Conservation (phyloP, 2,113 vertebrate species). For the Gavialis gangeticus region DNA sequence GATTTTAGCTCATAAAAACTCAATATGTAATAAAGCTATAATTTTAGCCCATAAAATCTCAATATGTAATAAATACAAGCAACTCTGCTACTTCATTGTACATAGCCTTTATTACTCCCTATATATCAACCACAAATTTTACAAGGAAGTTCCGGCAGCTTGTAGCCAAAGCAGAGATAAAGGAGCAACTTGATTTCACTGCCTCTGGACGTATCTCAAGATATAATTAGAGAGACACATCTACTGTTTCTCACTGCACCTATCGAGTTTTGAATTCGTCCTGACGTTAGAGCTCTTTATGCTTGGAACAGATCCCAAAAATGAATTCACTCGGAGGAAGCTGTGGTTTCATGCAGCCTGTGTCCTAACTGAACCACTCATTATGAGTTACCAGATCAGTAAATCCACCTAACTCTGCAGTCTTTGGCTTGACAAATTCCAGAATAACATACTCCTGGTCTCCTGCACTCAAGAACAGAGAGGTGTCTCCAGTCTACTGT, state of each 20-base stretch:
- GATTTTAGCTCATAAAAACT: constrained; percentile 16
- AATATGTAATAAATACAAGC: background rate
- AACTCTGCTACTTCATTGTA: background rate
- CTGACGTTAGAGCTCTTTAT: constrained; percentile 28
- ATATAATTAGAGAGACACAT: background rate
- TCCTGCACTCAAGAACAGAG: background rate
- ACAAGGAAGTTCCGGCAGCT: constrained; percentile 33
- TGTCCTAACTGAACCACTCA: background rate
- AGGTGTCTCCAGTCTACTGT: background rate
- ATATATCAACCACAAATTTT: background rate
- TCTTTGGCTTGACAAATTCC: background rate
- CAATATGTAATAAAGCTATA: constrained; percentile 8
- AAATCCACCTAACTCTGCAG: constrained; percentile 20
- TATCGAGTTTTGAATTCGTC: constrained; percentile 27
- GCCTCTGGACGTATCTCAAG: background rate
- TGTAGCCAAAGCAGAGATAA: constrained; percentile 15
- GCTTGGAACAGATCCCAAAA: background rate
- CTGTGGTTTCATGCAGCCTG: background rate
- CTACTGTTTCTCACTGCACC: background rate
- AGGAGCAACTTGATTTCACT: background rate
- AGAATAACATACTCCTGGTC: background rate
- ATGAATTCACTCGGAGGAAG: constrained; percentile 34
- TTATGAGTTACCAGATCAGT: constrained; percentile 22
- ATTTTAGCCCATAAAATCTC: constrained; percentile 4
- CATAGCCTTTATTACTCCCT: background rate